Percentiles rank a stretch among this genome's conserved stretches.
These are phyloP conservation scores for Phalacrocorax pelagicus DNA, from an alignment of 2,113 vertebrate genomes.

Conservation along the genomic window DNA sequence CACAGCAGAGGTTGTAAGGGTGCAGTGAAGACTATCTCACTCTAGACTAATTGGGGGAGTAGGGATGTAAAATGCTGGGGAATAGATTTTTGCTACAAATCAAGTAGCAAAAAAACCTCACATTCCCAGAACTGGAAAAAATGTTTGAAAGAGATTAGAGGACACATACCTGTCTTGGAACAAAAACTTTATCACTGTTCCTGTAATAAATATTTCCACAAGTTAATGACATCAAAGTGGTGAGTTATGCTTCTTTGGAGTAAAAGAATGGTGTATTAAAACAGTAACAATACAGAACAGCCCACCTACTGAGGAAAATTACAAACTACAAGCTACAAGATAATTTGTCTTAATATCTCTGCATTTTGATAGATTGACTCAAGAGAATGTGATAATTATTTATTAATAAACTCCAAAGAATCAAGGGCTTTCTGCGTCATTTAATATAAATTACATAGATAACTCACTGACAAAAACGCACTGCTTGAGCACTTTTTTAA, in stretches of 20 bases:
- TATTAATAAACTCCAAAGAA: neutral
- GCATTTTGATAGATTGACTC: neutral
- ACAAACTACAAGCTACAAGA: neutral
- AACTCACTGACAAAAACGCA: neutral
- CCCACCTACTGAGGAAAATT: neutral
- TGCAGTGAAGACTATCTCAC: neutral
- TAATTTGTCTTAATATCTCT: neutral
- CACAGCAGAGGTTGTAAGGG: neutral
- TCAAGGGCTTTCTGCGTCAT: neutral
- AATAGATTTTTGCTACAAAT: neutral
- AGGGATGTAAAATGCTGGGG: neutral
- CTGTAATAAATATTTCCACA: conserved; percentile 8
- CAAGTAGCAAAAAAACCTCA: neutral
- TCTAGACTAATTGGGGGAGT: neutral
- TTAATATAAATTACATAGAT: neutral
- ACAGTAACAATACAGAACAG: neutral
- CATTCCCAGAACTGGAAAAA: neutral
- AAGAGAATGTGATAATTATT: neutral
- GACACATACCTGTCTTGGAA: neutral
- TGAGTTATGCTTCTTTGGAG: neutral
- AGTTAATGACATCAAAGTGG: neutral
- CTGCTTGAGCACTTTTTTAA: neutral
- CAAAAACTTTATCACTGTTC: neutral
- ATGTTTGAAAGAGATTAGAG: neutral
- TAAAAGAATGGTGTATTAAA: neutral